phyloP scores from a whole-genome alignment of 2,113 vertebrate species.

The Heterotilapia buettikoferi region DNA sequence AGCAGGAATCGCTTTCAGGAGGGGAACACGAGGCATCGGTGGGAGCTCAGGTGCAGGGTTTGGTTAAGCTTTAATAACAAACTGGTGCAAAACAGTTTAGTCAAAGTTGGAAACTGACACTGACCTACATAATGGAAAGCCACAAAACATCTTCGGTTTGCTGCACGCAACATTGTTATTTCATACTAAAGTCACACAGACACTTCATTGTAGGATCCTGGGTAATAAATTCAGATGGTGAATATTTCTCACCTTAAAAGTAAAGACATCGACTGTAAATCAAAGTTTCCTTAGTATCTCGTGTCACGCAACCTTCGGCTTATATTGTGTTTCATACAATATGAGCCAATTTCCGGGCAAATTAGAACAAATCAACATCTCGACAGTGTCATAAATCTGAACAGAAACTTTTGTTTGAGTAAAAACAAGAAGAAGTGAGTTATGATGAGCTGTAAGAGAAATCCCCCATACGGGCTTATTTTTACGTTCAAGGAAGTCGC shows the following conservation, averaged over 20 bases:
- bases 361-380: not conserved
- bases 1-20: not conserved
- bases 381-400: not conserved
- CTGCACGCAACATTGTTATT: not conserved
- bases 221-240: rapidly evolving
- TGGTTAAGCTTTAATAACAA: not conserved
- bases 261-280: not conserved
- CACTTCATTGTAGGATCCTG: not conserved
- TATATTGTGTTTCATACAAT: not conserved
- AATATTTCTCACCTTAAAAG: not conserved
- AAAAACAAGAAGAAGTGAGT: not conserved
- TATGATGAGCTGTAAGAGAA: not conserved
- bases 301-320: not conserved
- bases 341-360: not conserved
- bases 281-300: not conserved
- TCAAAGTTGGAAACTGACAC: constrained; percentile 17
- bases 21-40: not conserved
- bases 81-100: constrained; percentile 5
- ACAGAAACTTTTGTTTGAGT: not conserved
- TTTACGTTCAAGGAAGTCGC: not conserved
- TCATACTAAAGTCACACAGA: not conserved
- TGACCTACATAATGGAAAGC: constrained; percentile 55
- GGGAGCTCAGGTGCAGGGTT: not conserved
- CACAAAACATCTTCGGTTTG: constrained; percentile 18
- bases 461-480: not conserved